These are phyloP conservation scores for Megaceryle alcyon DNA, from an alignment of 2,797 vertebrate genomes.

Conservation along the genomic window DNA sequence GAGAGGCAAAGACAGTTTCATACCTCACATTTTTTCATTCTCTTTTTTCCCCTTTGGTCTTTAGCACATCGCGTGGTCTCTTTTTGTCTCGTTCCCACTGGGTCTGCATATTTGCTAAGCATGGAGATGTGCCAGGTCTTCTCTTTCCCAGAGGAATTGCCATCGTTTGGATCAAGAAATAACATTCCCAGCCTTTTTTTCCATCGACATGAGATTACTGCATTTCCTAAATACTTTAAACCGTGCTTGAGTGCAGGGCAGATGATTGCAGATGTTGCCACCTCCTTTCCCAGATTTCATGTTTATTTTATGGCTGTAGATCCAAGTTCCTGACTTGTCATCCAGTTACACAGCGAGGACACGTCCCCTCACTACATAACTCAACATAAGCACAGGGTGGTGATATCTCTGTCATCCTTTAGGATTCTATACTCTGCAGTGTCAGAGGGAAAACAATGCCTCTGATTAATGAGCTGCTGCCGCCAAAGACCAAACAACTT, in stretches of 20 bases:
- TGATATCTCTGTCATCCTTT: background rate
- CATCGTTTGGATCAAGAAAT: conserved; percentile 30
- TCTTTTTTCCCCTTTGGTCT: background rate
- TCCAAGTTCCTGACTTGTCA: background rate
- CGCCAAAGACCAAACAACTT: background rate
- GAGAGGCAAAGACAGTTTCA: conserved; percentile 36
- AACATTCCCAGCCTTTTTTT: conserved; percentile 59
- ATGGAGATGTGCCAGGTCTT: conserved; percentile 44
- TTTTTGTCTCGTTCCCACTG: conserved; percentile 36
- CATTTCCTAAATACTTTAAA: conserved; percentile 65
- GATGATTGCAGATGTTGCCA: conserved; percentile 58
- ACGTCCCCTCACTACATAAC: background rate
- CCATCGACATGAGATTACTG: conserved; percentile 25
- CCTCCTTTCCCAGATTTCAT: conserved; percentile 51
- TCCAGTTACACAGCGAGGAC: background rate
- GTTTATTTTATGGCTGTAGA: conserved; percentile 37
- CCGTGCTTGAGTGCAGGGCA: conserved; percentile 12
- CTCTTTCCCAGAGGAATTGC: conserved; percentile 71
- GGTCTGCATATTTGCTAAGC: conserved; percentile 48
- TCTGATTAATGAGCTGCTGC: conserved; percentile 64
- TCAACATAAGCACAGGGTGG: background rate
- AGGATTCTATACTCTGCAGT: background rate
- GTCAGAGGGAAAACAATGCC: conserved; percentile 12
- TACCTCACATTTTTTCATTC: conserved; percentile 42
- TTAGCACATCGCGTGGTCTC: background rate